These are phyloP conservation scores for Caretta caretta DNA, from an alignment of 2,113 vertebrate genomes.

Conservation along the genomic window DNA sequence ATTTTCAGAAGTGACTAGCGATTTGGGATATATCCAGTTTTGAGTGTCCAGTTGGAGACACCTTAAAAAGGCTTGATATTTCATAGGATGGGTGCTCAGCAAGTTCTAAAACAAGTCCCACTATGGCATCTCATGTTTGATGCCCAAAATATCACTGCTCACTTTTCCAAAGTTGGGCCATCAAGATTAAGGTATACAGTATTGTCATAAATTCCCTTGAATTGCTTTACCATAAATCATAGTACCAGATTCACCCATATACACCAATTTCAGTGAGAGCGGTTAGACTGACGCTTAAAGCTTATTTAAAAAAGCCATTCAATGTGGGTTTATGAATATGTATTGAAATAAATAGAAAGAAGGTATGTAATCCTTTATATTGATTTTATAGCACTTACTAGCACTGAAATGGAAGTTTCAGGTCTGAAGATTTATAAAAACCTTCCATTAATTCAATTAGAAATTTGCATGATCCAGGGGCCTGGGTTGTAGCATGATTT, in stretches of 20 bases:
- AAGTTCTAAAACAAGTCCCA: neutral
- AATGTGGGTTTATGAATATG: neutral
- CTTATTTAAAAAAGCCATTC: neutral
- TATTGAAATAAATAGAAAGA: neutral
- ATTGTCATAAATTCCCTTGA: neutral
- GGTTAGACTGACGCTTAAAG: neutral
- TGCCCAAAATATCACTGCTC: neutral
- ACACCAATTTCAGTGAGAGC: neutral
- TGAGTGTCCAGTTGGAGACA: neutral
- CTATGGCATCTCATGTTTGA: neutral
- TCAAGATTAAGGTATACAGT: neutral
- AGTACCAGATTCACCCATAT: neutral
- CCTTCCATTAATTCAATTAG: neutral
- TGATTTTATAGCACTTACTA: neutral
- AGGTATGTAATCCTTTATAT: neutral
- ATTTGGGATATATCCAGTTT: neutral
- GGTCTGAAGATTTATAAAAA: neutral
- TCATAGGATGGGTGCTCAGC: rapidly evolving
- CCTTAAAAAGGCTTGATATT: rapidly evolving
- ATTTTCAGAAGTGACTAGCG: neutral
- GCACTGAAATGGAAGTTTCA: neutral
- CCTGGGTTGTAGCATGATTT: neutral
- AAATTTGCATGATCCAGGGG: neutral
- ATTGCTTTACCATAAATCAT: neutral
- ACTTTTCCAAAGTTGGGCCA: neutral